A percentile compares a stretch with the other conserved stretches of the same genome.
Conservation (phyloP, 2,113 vertebrate genomes). For the Erythrocercus mccallii region DNA sequence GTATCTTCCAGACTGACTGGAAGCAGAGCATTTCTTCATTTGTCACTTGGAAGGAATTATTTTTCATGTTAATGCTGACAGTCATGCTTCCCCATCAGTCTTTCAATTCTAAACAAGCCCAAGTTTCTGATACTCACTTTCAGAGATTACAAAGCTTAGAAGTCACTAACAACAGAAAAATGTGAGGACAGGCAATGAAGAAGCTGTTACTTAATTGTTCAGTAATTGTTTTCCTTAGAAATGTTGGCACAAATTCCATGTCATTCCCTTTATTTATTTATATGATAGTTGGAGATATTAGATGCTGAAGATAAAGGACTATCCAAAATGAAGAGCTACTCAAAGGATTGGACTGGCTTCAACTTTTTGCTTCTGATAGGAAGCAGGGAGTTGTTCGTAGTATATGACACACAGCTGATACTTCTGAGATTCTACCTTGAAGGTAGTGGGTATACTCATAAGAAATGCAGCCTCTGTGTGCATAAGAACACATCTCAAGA, state of each 20-base stretch:
- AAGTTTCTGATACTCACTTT: background rate
- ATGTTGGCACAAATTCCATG: background rate
- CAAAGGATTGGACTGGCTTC: background rate
- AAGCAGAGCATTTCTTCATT: conserved; percentile 26
- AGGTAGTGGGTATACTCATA: background rate
- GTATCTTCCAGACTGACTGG: conserved; percentile 19
- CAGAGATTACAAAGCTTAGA: background rate
- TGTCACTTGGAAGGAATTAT: conserved; percentile 18
- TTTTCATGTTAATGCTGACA: background rate
- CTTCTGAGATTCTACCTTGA: background rate
- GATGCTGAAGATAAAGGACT: background rate
- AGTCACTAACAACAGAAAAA: background rate
- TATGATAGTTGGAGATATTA: background rate
- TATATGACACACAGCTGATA: background rate
- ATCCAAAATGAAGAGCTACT: background rate
- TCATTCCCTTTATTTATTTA: background rate
- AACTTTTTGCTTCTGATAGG: background rate
- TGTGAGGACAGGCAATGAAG: background rate
- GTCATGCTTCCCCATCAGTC: background rate
- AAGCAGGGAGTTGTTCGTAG: background rate
- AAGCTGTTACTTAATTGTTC: background rate
- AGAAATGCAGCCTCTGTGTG: background rate
- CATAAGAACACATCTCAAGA: background rate
- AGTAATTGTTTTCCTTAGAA: background rate
- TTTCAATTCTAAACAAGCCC: conserved; percentile 28